phyloP scores from a whole-genome alignment of 2,797 vertebrate genomes.

The Sebastes hubbsi region DNA sequence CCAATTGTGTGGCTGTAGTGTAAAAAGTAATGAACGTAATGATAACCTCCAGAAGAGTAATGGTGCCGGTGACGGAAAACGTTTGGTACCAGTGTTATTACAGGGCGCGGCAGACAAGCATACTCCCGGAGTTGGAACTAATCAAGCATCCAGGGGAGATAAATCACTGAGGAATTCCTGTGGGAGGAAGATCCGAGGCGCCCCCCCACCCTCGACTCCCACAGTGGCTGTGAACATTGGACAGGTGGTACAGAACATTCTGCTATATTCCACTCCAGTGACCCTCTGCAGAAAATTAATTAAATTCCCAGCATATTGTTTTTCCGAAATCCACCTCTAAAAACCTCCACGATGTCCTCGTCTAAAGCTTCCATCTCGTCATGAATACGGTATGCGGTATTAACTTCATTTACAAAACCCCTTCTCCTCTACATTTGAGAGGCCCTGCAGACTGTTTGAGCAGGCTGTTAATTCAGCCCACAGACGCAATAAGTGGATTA shows the following conservation, averaged over 20 bases:
- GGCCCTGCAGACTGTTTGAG: background rate
- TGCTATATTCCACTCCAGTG: background rate
- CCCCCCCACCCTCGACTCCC: conserved; percentile 19
- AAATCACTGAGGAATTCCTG: conserved; percentile 53
- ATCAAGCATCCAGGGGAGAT: conserved; percentile 31
- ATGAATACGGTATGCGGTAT: background rate
- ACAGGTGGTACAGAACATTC: conserved; percentile 37
- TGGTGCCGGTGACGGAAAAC: background rate
- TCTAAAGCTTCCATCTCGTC: background rate
- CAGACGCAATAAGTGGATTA: conserved; percentile 61
- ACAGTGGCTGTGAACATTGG: conserved; percentile 7
- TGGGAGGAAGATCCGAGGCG: conserved; percentile 39
- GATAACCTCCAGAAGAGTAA: background rate
- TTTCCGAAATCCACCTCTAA: background rate
- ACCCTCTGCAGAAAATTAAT: background rate
- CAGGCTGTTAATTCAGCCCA: conserved; percentile 13
- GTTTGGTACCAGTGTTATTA: background rate
- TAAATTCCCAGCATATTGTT: background rate
- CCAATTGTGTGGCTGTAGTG: background rate
- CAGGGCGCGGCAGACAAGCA: background rate
- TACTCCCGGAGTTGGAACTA: conserved; percentile 24
- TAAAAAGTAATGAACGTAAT: background rate
- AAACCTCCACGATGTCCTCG: rapidly evolving
- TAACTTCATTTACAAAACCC: background rate
- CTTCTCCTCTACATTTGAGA: background rate